Conservation (phyloP, 2,113 vertebrate species). For the Cinclus mexicanus region DNA sequence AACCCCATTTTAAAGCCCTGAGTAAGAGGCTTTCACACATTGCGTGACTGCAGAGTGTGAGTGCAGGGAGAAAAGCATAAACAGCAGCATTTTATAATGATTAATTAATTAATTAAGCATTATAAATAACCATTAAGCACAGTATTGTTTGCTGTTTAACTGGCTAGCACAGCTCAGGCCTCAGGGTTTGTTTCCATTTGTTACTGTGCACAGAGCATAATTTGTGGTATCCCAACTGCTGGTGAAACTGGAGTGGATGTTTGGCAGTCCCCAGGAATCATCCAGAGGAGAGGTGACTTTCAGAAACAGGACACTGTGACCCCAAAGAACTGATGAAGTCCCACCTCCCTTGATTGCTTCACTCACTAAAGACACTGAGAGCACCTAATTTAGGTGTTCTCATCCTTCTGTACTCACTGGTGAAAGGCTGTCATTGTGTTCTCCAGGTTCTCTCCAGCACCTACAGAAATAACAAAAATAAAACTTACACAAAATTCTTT, state of each 20-base stretch:
- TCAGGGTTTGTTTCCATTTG: not conserved
- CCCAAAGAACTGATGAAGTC: not conserved
- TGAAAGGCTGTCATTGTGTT: slow-evolving; percentile 97
- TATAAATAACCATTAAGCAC: not conserved
- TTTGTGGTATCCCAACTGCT: not conserved
- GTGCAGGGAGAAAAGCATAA: not conserved
- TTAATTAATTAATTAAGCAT: not conserved
- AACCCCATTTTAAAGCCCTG: not conserved
- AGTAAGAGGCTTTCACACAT: not conserved
- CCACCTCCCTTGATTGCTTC: not conserved
- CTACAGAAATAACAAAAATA: slow-evolving; percentile 70
- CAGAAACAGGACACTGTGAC: not conserved
- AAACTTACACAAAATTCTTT: not conserved
- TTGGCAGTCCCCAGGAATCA: not conserved
- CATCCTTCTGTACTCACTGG: slow-evolving; percentile 84
- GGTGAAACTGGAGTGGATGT: not conserved
- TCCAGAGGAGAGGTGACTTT: not conserved
- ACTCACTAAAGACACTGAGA: not conserved
- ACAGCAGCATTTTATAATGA: not conserved
- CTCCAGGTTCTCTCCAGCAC: slow-evolving; percentile 95
- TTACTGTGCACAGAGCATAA: not conserved
- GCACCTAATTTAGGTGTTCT: not conserved
- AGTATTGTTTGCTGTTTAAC: not conserved
- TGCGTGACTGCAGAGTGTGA: not conserved
- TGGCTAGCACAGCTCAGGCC: not conserved